A percentile compares a stretch with the other conserved stretches of the same genome.
These are phyloP conservation scores for Coracopsis vasa DNA, from an alignment of 2,113 vertebrate species.

Conservation along the genomic window DNA sequence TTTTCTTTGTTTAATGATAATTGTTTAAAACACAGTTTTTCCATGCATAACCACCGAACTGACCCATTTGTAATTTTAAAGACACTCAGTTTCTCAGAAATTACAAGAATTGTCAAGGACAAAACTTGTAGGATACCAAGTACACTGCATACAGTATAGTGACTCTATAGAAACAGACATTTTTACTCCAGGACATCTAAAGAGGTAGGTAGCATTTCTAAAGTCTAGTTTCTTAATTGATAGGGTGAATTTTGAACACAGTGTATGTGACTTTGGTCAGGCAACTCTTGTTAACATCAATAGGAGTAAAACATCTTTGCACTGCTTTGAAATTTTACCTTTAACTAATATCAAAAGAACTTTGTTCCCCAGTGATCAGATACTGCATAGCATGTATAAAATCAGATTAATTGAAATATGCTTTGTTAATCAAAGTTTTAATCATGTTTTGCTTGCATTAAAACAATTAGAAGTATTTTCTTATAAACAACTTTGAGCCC, in stretches of 20 bases:
- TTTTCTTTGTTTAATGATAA: background rate
- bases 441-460: background rate
- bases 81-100: background rate
- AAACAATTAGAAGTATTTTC: background rate
- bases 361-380: conserved; percentile 11
- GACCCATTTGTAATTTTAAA: background rate
- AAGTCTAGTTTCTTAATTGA: conserved; percentile 20
- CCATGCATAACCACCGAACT: background rate
- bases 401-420: conserved; percentile 1
- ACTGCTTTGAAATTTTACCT: conserved; percentile 59
- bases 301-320: background rate
- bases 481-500: background rate
- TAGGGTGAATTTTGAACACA: background rate
- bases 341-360: conserved; percentile 44
- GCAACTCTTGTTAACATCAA: conserved; percentile 22
- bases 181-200: background rate
- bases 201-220: background rate
- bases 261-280: background rate
- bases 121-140: background rate
- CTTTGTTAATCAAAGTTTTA: conserved; percentile 24
- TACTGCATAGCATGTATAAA: background rate
- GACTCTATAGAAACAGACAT: background rate
- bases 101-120: background rate
- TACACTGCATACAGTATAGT: background rate
- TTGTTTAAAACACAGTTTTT: background rate